Conservation (phyloP, 1,140 invertebrate species). For the Ostrea denselamellosa region DNA sequence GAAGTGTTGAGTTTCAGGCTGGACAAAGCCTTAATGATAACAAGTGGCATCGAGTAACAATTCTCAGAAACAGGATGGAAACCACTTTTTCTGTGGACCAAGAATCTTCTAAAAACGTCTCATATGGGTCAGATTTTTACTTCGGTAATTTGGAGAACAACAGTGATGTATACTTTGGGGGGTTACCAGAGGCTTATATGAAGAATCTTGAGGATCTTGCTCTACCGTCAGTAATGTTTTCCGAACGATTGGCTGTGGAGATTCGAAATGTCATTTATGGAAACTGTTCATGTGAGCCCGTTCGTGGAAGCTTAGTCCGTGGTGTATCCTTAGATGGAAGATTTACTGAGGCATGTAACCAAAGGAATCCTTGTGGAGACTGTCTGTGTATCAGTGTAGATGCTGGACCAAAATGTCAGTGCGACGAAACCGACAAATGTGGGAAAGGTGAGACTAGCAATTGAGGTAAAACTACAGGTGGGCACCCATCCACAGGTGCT, state of each 20-base stretch:
- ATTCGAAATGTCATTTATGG: slow-evolving; percentile 75
- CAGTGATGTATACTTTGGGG: slow-evolving; percentile 71
- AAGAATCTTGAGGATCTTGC: slow-evolving; percentile 57
- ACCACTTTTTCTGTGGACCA: slow-evolving; percentile 77
- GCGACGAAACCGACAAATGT: slow-evolving; percentile 53
- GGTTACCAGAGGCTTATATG: slow-evolving; percentile 65
- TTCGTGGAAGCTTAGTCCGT: slow-evolving; percentile 64
- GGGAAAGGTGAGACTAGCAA: slow-evolving; percentile 59
- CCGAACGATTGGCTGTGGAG: slow-evolving; percentile 60
- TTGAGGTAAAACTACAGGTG: neutral
- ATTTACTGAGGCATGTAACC: slow-evolving; percentile 69
- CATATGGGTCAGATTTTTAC: slow-evolving; percentile 62
- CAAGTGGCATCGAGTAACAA: slow-evolving; percentile 68
- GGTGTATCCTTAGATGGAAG: slow-evolving; percentile 52
- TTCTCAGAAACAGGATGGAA: slow-evolving; percentile 62
- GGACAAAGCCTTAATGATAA: slow-evolving; percentile 68
- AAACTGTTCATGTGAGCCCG: slow-evolving; percentile 73
- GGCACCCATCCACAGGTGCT: slow-evolving; percentile 3
- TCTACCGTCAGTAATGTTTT: slow-evolving; percentile 62
- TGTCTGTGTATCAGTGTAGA: slow-evolving; percentile 69
- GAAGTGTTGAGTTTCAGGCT: slow-evolving; percentile 89
- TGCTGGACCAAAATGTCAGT: slow-evolving; percentile 63
- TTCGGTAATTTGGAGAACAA: slow-evolving; percentile 58
- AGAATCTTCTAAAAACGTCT: slow-evolving; percentile 71
- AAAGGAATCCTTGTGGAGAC: slow-evolving; percentile 66